Evolutionary conservation across 2,888 invertebrate species (phyloP).

Genomic region (Gandaritis pyraliata): DNA sequence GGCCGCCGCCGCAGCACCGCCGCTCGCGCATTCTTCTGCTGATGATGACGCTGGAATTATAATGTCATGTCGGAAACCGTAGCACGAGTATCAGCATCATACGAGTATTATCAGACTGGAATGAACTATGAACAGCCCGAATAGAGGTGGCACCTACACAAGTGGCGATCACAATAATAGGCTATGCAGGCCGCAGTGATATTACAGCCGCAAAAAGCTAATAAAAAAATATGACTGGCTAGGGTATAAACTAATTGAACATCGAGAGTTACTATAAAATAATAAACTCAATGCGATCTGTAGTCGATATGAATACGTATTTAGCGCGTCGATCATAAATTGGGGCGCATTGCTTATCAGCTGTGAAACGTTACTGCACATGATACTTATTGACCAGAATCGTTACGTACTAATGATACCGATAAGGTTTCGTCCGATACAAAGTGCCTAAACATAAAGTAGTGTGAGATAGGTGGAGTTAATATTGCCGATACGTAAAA

Average conservation of each 20-base stretch:
- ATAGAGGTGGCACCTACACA: too few relatives aligned
- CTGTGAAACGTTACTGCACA: constrained; percentile 10
- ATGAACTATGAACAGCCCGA: too few relatives aligned
- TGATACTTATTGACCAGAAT: constrained; percentile 13
- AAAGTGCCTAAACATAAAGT: not conserved
- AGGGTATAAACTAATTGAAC: too few relatives aligned
- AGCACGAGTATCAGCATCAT: too few relatives aligned
- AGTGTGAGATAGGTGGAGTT: not conserved
- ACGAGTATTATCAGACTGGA: too few relatives aligned
- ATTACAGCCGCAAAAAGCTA: too few relatives aligned
- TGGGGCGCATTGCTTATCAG: constrained; percentile 14
- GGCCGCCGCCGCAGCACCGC: constrained; percentile 60
- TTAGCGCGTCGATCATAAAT: constrained; percentile 2
- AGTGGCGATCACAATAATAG: too few relatives aligned
- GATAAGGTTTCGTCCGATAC: constrained; percentile 12
- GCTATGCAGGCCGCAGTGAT: too few relatives aligned
- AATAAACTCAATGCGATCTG: not conserved
- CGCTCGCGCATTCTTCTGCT: constrained; percentile 67
- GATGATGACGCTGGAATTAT: constrained; percentile 60
- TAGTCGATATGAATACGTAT: not conserved
- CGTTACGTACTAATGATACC: constrained; percentile 6
- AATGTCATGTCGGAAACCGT: too few relatives aligned
- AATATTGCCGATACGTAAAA: not conserved
- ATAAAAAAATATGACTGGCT: too few relatives aligned
- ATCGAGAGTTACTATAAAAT: not conserved